Percentiles rank a stretch among this genome's conserved stretches.
Conservation (phyloP, 2,888 invertebrate species). For the Chymomyza procnemis region DNA sequence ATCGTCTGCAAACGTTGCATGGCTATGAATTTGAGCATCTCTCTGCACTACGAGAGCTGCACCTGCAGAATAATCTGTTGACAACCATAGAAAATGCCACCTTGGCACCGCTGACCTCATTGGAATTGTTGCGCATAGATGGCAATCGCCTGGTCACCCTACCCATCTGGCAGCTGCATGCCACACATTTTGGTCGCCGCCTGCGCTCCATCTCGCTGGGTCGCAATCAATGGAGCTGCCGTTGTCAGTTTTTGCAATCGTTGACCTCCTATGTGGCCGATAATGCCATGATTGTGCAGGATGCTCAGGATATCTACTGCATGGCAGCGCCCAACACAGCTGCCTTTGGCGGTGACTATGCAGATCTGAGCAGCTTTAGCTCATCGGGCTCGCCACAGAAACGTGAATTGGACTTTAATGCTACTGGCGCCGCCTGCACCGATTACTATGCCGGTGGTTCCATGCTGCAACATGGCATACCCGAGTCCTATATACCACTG, state of each 20-base stretch:
- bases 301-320: conserved; percentile 89
- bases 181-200: conserved; percentile 73
- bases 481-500: conserved; percentile 89
- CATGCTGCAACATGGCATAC: conserved; percentile 90
- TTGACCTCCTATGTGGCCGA: conserved; percentile 90
- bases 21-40: conserved; percentile 94
- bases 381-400: conserved; percentile 78
- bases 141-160: conserved; percentile 90
- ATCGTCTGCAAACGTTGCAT: conserved; percentile 87
- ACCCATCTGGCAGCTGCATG: conserved; percentile 86
- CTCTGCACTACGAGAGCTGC: conserved; percentile 87
- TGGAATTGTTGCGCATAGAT: conserved; percentile 89
- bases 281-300: conserved; percentile 89
- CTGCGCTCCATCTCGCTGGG: conserved; percentile 81
- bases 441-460: conserved; percentile 88
- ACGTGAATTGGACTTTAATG: conserved; percentile 90
- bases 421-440: conserved; percentile 86
- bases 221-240: conserved; percentile 93
- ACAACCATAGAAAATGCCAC: conserved; percentile 89
- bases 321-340: conserved; percentile 80
- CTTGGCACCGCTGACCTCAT: conserved; percentile 86
- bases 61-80: conserved; percentile 91
- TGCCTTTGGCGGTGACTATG: conserved; percentile 37
- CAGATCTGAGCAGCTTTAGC: neutral
- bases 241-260: conserved; percentile 92